A percentile compares a stretch with the other conserved stretches of the same genome.
Evolutionary conservation across 64 coral and sea anemone genomes (phyloP).

Genomic region (Cladopsammia gracilis): DNA sequence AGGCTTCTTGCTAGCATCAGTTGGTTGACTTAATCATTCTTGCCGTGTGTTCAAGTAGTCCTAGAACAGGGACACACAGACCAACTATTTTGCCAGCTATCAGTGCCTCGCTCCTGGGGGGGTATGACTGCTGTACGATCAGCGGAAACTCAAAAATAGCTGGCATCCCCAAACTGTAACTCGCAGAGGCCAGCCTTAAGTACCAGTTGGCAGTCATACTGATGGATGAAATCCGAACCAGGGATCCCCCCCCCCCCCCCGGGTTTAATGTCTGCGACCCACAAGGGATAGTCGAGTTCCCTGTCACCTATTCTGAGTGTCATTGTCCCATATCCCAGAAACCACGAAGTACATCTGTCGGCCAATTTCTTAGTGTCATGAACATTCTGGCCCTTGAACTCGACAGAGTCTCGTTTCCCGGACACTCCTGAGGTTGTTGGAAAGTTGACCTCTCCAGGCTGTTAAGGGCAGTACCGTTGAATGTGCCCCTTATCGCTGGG

Average conservation of each 20-base stretch:
- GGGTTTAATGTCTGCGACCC: constrained; percentile 50
- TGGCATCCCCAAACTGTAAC: too few species aligned
- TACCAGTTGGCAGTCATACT: neutral
- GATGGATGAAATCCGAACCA: constrained; percentile 36
- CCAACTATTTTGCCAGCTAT: constrained; percentile 29
- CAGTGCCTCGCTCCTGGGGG: constrained; percentile 40
- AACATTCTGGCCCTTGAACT: constrained; percentile 24
- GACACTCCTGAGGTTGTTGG: neutral
- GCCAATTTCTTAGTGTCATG: too few species aligned
- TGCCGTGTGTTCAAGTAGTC: constrained; percentile 38
- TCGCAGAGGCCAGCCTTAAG: neutral
- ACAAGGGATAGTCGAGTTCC: neutral
- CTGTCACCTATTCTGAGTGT: neutral
- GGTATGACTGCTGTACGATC: neutral
- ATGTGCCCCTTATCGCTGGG: neutral
- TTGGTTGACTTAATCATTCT: constrained; percentile 21
- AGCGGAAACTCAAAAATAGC: neutral
- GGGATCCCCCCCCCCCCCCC: constrained; percentile 63
- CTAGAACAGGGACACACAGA: neutral
- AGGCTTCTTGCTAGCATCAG: constrained; percentile 60
- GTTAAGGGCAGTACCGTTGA: constrained; percentile 23
- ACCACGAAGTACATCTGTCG: constrained; percentile 9
- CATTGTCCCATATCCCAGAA: constrained; percentile 7
- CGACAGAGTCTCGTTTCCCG: neutral
- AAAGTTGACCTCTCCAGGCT: neutral